Conservation (phyloP, 2,888 invertebrate species). For the Pristionchus arcanus region DNA sequence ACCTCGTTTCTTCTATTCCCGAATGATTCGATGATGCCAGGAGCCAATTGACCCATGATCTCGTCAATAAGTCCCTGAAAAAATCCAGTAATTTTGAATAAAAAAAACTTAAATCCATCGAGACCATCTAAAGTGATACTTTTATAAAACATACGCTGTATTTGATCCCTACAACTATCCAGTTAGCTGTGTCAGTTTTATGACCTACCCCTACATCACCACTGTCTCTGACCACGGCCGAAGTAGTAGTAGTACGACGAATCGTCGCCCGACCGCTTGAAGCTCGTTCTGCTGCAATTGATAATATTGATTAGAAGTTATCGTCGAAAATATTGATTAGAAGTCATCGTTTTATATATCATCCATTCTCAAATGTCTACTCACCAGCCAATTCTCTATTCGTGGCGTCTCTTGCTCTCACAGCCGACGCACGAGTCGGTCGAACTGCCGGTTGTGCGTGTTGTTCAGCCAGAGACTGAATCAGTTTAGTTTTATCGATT, state of each 20-base stretch:
- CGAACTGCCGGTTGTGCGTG: background rate
- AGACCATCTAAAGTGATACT: too few relatives aligned
- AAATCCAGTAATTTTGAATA: background rate
- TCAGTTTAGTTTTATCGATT: background rate
- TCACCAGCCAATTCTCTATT: constrained; percentile 12
- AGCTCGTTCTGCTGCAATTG: background rate
- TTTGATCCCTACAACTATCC: too few relatives aligned
- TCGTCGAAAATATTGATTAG: too few relatives aligned
- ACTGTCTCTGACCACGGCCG: background rate
- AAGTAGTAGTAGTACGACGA: background rate
- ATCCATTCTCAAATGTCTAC: background rate
- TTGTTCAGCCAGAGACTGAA: constrained; percentile 20
- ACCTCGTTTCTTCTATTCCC: background rate
- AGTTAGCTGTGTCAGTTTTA: too few relatives aligned
- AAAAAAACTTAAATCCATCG: too few relatives aligned
- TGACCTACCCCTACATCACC: background rate
- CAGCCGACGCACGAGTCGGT: constrained; percentile 10
- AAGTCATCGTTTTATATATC: too few relatives aligned
- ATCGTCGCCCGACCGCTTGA: background rate
- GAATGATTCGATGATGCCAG: background rate
- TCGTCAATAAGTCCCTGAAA: background rate
- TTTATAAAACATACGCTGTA: too few relatives aligned
- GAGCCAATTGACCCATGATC: background rate
- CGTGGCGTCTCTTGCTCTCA: constrained; percentile 20
- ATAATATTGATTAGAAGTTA: background rate